Evolutionary conservation across 30 jellyfish, hydroid and myxozoan species (phyloP).

Genomic region (Pseudorhiza aurosa): DNA sequence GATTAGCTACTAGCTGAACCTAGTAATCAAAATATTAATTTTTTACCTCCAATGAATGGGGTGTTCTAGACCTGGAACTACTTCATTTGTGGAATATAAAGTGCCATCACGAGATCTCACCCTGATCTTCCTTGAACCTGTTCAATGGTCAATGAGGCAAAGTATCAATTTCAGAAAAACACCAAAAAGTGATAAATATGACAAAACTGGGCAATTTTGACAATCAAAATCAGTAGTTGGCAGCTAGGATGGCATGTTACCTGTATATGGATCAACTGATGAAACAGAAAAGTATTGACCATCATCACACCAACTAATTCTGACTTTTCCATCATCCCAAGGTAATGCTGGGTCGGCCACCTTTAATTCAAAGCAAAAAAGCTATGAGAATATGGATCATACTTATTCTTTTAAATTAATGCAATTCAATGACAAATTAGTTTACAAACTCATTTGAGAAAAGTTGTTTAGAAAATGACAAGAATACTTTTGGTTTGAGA

Average conservation of each 20-base stretch:
- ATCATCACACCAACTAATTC: conserved; percentile 94
- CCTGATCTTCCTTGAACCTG: conserved; percentile 79
- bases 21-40: neutral
- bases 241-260: conserved; percentile 13
- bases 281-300: conserved; percentile 84
- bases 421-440: too few relatives aligned
- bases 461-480: too few relatives aligned
- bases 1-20: too few relatives aligned
- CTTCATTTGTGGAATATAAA: conserved; percentile 82
- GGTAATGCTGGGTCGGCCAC: conserved; percentile 54
- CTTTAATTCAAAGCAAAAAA: too few relatives aligned
- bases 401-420: too few relatives aligned
- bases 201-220: too few relatives aligned
- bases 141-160: neutral
- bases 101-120: conserved; percentile 81
- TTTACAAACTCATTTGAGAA: too few relatives aligned
- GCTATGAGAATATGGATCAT: too few relatives aligned
- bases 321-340: conserved; percentile 75
- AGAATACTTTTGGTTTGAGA: conserved; percentile 59
- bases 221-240: neutral
- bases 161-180: too few relatives aligned
- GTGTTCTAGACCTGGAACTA: conserved; percentile 77
- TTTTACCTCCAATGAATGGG: conserved; percentile 81
- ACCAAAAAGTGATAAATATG: too few relatives aligned
- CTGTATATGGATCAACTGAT: conserved; percentile 75